A percentile compares a stretch with the other conserved stretches of the same genome.
These are phyloP conservation scores for Nematolebias whitei DNA, from an alignment of 2,113 vertebrate genomes.

Conservation along the genomic window DNA sequence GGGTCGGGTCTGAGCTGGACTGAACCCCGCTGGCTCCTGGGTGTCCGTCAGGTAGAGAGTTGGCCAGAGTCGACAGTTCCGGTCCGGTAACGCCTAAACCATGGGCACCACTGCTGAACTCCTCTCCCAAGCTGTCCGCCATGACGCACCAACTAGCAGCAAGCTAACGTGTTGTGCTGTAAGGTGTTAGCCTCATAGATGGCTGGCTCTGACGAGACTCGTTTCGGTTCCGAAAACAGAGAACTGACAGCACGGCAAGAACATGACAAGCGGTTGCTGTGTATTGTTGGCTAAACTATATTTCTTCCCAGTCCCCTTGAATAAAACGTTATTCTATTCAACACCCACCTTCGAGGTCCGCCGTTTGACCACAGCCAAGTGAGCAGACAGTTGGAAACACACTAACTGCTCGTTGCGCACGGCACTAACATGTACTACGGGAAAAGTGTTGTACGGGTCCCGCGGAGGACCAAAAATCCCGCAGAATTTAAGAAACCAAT, in stretches of 20 bases:
- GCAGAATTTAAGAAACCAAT: too few relatives aligned
- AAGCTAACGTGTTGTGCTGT: constrained; percentile 25
- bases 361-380: too few relatives aligned
- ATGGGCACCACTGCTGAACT: constrained; percentile 54
- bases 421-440: too few relatives aligned
- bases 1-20: constrained; percentile 49
- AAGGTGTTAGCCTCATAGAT: constrained; percentile 44
- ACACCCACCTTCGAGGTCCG: too few relatives aligned
- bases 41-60: constrained; percentile 64
- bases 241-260: constrained; percentile 22
- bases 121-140: constrained; percentile 75
- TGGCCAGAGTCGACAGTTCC: constrained; percentile 65
- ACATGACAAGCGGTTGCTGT: constrained; percentile 38
- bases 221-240: constrained; percentile 40
- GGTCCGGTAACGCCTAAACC: constrained; percentile 56
- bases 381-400: too few relatives aligned
- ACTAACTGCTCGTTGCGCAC: too few relatives aligned
- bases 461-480: too few relatives aligned
- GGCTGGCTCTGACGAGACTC: constrained; percentile 22
- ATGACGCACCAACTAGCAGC: constrained; percentile 57
- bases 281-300: constrained; percentile 42
- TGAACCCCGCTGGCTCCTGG: constrained; percentile 42
- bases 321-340: too few relatives aligned
- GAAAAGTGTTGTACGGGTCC: too few relatives aligned
- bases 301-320: constrained; percentile 15